Conservation (phyloP, 2,797 vertebrate species). For the Psittacula echo region DNA sequence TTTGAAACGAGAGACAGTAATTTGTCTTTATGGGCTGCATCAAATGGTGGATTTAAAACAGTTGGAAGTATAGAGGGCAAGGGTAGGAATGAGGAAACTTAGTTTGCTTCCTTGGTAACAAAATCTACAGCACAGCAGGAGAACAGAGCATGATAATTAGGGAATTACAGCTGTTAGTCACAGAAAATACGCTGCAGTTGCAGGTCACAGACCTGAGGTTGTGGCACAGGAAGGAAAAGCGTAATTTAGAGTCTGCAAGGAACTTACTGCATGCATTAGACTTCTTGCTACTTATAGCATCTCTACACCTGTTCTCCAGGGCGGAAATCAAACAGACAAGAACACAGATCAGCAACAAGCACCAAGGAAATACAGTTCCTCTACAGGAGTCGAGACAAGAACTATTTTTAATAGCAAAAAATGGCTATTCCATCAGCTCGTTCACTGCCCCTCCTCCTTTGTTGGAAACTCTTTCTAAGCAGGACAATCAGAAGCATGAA, state of each 20-base stretch:
- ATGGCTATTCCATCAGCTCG: neutral
- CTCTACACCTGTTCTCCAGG: slow-evolving; percentile 66
- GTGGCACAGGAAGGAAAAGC: slow-evolving; percentile 85
- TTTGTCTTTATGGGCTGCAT: slow-evolving; percentile 59
- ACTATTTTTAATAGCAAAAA: neutral
- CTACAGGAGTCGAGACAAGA: neutral
- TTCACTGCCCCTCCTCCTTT: neutral
- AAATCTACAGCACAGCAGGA: slow-evolving; percentile 80
- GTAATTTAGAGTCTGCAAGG: slow-evolving; percentile 81
- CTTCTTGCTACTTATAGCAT: slow-evolving; percentile 53
- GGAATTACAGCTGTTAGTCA: slow-evolving; percentile 87
- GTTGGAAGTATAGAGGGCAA: slow-evolving; percentile 54
- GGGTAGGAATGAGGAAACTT: slow-evolving; percentile 26
- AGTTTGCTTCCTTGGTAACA: slow-evolving; percentile 76
- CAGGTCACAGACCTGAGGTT: slow-evolving; percentile 81
- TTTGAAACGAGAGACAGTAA: neutral
- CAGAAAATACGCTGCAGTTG: slow-evolving; percentile 82
- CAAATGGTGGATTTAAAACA: slow-evolving; percentile 62
- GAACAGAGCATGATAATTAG: slow-evolving; percentile 81
- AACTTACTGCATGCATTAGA: slow-evolving; percentile 28
- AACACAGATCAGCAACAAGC: neutral
- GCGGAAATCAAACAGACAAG: slow-evolving; percentile 29
- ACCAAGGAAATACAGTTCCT: neutral
- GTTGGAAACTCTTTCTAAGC: neutral
- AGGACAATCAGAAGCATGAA: neutral